Conservation (phyloP, 1,140 invertebrate genomes). For the Drosophila gunungcola region DNA sequence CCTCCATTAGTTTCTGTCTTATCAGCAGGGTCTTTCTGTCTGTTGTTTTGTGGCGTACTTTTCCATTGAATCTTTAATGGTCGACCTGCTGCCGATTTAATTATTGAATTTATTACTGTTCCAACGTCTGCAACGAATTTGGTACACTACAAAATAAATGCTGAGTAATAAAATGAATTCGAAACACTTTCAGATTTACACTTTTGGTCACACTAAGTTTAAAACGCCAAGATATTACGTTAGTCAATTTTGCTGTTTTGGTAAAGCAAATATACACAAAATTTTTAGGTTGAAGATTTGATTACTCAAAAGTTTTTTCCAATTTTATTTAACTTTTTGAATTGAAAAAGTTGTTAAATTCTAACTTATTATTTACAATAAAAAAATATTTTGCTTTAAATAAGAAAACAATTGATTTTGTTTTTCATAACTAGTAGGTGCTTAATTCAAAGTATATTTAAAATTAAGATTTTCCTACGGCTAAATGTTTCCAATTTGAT, state of each 20-base stretch:
- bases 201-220: not conserved
- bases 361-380: no score
- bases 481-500: no score
- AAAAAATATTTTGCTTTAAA: no score
- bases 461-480: no score
- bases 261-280: no score
- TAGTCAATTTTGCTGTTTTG: not conserved
- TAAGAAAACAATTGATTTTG: no score
- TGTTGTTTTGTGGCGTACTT: conserved; percentile 41
- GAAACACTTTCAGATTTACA: conserved; percentile 4
- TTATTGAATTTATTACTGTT: conserved; percentile 38
- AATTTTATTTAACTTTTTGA: no score
- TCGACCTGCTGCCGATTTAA: conserved; percentile 48
- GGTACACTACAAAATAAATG: not conserved
- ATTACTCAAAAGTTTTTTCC: no score
- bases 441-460: no score
- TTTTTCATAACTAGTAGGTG: no score
- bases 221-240: not conserved
- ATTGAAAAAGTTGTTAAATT: no score
- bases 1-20: conserved; percentile 44
- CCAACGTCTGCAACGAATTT: conserved; percentile 29
- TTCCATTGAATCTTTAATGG: conserved; percentile 41
- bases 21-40: conserved; percentile 43
- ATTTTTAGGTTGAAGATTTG: no score
- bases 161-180: not conserved